Evolutionary conservation across 1,140 invertebrate genomes (phyloP), one percentile per base, ranked within the genome.

Genomic region (Zaprionus ornatus): DNA sequence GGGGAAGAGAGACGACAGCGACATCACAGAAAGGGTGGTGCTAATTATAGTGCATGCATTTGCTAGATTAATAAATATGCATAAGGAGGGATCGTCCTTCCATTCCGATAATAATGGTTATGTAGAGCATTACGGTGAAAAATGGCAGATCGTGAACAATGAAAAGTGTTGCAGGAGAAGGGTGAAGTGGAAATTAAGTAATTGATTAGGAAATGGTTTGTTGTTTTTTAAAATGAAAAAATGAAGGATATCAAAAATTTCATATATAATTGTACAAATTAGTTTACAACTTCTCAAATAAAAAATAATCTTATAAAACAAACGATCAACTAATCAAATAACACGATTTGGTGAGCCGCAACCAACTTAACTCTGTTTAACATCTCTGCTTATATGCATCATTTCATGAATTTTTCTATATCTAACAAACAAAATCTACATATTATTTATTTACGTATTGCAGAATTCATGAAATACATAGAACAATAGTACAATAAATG

Each of bases 11-110:
- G 55, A 23, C 37, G 15, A 19, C 45, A 27, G 3, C 12, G 35
- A 3, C 19, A 42, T 60, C 40, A 23, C 9, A 48, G 29, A 32
- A 73, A 74, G 84, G 84, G 87, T 87, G 84, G 61, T 86, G 62
- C 84, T 87, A 87, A 87, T 87, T 87, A 87, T 77, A 87, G 88
- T 84, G 84, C 76, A 80, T 87, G 79, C 84, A 80, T 80, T 77
- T 75, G 63, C 57, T 74, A 61, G 74, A 80, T 88, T 87, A 80
- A 79, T 87, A 65, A 71, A 70, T 73, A 68, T 79, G 32, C 57
- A 66, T 54, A 23, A 25, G 37, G 40, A 23, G 42, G 50, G 4
- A 19, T 27, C 60, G 45, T 23, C 27, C 35, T 37, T 37, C 29
- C 29, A 37, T 37, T 15, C 42, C 48, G 37, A 60, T 29, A 35